phyloP scores from a whole-genome alignment of 2,797 vertebrate species.

The Squalus acanthias region DNA sequence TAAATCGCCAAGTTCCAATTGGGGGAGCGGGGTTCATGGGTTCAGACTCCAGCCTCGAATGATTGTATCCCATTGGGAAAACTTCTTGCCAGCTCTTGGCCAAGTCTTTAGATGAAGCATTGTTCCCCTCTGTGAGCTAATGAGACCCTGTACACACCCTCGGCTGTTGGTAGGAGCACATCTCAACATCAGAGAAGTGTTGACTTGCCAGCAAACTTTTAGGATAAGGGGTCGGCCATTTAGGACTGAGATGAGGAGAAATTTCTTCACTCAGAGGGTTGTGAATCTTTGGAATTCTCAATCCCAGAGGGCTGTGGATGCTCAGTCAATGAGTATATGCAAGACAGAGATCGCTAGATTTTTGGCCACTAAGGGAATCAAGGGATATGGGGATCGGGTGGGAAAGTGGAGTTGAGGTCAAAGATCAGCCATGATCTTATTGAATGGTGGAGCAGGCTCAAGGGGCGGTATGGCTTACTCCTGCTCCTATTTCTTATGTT shows the following conservation, averaged over 20 bases:
- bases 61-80: background rate
- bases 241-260: background rate
- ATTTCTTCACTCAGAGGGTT: background rate
- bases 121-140: background rate
- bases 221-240: background rate
- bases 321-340: background rate
- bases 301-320: background rate
- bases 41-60: background rate
- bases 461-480: background rate
- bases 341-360: background rate
- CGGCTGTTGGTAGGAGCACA: background rate
- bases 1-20: background rate
- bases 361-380: background rate
- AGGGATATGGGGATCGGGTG: background rate
- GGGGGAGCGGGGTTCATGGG: background rate
- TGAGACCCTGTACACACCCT: background rate
- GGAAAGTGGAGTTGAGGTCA: background rate
- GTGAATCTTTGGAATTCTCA: background rate
- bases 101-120: background rate
- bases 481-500: background rate
- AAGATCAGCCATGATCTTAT: background rate
- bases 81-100: background rate
- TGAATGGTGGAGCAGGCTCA: background rate
- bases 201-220: background rate
- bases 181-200: background rate